Evolutionary conservation across 2,113 vertebrate genomes (phyloP), one percentile per base, ranked within the genome.

Genomic region (Rhipidura dahli): DNA sequence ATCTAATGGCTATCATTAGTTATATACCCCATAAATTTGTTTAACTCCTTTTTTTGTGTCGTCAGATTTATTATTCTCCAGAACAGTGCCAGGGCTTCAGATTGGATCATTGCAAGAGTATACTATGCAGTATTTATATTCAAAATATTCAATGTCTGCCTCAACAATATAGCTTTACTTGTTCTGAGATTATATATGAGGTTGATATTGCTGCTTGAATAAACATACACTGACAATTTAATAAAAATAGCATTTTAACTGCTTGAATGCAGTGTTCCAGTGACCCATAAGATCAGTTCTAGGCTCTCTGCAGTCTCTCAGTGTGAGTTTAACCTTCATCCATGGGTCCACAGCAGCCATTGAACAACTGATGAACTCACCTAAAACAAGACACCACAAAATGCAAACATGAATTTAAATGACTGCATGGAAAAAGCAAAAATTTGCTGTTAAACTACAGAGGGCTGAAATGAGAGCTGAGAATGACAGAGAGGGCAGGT

Each of bases 401-500:
- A 69, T 50, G 11, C 9, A 69, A 84, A 24, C 9, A 12, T 35
- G 30, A 37, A 65, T 76, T 81, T 56, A 83, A 94, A 83, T 63
- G 37, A 28, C 31, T 49, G 20, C 3, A 1, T 28, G 20, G 50
- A 82, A 83, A 91, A 95, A 81, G 10, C 10, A 53, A 73, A 87
- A 64, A 65, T 35, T 37, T 47, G 19, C 71, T 82, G 61, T 91
- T 53, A 78, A 91, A 69, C 69, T n/a, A 59, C 60, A 89, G 53
- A 26, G 78, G 45, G 39, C 64, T 92, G 72, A 83, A 92, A 86
- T 33, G 60, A 80, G 64, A 92, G 49, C 88, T 93, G 91, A 88
- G 93, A 91, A 79, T 71, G 81, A 94, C 82, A 90, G 83, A 77
- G 54, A 86, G 69, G 71, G 65, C 93, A 94, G 53, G 61, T 94